Evolutionary conservation across 2,113 vertebrate genomes (phyloP), one percentile per base, ranked within the genome.

Genomic region (Isurus oxyrinchus): DNA sequence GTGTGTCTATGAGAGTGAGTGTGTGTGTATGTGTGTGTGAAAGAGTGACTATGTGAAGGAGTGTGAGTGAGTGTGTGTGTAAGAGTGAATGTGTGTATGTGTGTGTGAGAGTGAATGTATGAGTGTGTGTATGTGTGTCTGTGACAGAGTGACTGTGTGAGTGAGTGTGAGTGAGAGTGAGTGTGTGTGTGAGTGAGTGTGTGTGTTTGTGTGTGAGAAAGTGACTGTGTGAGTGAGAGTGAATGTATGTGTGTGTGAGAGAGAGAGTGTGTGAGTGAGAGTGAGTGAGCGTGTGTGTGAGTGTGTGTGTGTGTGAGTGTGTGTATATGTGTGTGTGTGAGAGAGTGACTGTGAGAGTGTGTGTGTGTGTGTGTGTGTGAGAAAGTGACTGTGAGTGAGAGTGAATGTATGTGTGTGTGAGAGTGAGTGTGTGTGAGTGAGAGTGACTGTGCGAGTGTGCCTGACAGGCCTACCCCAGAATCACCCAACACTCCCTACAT

Each of bases 351-450:
- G 61, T 63, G 44, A 1, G 44, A 49, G 0, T 19, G 16, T 21
- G 3, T 3, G 23, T 3, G 66, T 3, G 44, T 1, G 44, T 1
- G 44, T 94, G 93, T 21, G 93, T 14, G 93, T 6, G 93, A 10
- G 93, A 59, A 44, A 49, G 44, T 49, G 44, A 49, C 4, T 21
- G 0, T 21, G 3, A 16, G 23, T 3, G 66, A 0, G 91, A 3
- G 91, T 49, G 91, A 0, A 44, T 49, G 49, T 59, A 44, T 5
- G 90, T 93, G 90, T 4, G 90, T 5, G 90, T 93, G 90, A 4
- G 90, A 4, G 90, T 93, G 53, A 31, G 91, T 94, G 91, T 95
- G 94, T 49, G n/a, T n/a, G n/a, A n/a, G n/a, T n/a, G n/a, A n/a
- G n/a, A 49, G 44, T 49, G 44, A 49, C 4, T 21, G 0, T 19